Base-by-base conservation (phyloP, 1,140 invertebrate species). In the Nasonia giraulti region DNA sequence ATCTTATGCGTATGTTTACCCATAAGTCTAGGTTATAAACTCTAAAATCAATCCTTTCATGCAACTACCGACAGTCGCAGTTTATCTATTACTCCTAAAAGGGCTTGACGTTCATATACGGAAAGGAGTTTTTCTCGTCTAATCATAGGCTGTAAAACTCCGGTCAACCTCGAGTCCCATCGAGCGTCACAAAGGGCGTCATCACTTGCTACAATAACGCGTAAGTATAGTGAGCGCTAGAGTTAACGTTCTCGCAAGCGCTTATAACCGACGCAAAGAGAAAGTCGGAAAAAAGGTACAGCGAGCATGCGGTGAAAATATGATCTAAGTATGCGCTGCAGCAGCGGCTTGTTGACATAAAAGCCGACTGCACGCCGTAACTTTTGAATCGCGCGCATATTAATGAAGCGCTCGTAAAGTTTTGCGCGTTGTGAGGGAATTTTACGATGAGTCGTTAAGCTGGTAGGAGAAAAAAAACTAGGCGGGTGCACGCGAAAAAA, bases 381-480 rank as follows among this genome's bases (percentile, higher is more conserved):
- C 20, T 62, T 62, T 62, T 62, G 55, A 62, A 62, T 62, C 20
- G 55, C 55, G 55, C 20, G 55, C 55, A 62, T 62, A 62, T 62
- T 62, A 62, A 62, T 62, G 17, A 62, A 62, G 55, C 17, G 20
- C 20, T 62, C 55, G 55, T 62, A 62, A 62, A 62, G 55, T 62
- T 62, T 62, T n/a, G 55, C 55, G 14, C 55, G 55, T n/a, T 20
- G 14, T n/a, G 20, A 62, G 55, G 17, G 55, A 62, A 62, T 62
- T 62, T 62, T 62, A 62, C 55, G 55, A 62, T 62, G 55, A 62
- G 55, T 62, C 55, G 55, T 62, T 62, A 62, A 62, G 47, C 47
- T 17, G 20, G 20, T n/a, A 62, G 17, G 55, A 17, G 55, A 7
- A n/a, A 62, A 62, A 62, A 62, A 7, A 62, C 55, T 62, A 17